Evolutionary conservation across 2,113 vertebrate species (phyloP).

Genomic region (Cromileptes altivelis): DNA sequence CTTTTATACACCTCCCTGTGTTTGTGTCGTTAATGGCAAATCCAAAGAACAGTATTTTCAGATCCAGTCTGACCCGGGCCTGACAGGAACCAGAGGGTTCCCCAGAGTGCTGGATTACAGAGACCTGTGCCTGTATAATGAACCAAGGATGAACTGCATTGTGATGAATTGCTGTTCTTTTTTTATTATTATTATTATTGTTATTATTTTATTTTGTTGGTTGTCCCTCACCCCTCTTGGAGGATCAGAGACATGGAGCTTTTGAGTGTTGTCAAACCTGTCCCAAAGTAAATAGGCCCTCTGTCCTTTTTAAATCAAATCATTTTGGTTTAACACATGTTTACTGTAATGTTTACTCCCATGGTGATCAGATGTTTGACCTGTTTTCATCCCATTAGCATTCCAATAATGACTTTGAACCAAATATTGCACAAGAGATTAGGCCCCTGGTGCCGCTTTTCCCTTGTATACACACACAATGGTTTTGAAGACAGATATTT

Average conservation of each 20-base stretch:
- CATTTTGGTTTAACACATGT: constrained; percentile 38
- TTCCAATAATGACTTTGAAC: constrained; percentile 77
- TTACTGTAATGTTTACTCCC: constrained; percentile 64
- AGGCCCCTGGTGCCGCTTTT: constrained; percentile 53
- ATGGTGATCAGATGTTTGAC: constrained; percentile 36
- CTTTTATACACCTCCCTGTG: constrained; percentile 20
- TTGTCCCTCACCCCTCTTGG: constrained; percentile 47
- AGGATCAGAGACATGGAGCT: constrained; percentile 78
- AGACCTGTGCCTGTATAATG: constrained; percentile 77
- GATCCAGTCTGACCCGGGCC: constrained; percentile 42
- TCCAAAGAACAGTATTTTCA: constrained; percentile 37
- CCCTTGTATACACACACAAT: constrained; percentile 39
- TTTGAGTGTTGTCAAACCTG: constrained; percentile 56
- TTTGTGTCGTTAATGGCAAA: constrained; percentile 17
- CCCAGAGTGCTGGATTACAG: constrained; percentile 65
- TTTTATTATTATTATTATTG: neutral
- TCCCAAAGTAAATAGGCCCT: constrained; percentile 57
- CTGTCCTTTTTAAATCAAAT: constrained; percentile 45
- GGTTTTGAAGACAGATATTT: constrained; percentile 54
- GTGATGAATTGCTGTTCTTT: constrained; percentile 55
- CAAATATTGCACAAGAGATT: constrained; percentile 80
- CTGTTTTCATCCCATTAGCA: constrained; percentile 68
- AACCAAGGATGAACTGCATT: constrained; percentile 69
- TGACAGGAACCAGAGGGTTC: constrained; percentile 32
- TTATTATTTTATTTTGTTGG: constrained; percentile 27